Percentiles rank a stretch among this genome's conserved stretches.
Conservation (phyloP, 2,797 vertebrate species). For the Chiroxiphia lanceolata region DNA sequence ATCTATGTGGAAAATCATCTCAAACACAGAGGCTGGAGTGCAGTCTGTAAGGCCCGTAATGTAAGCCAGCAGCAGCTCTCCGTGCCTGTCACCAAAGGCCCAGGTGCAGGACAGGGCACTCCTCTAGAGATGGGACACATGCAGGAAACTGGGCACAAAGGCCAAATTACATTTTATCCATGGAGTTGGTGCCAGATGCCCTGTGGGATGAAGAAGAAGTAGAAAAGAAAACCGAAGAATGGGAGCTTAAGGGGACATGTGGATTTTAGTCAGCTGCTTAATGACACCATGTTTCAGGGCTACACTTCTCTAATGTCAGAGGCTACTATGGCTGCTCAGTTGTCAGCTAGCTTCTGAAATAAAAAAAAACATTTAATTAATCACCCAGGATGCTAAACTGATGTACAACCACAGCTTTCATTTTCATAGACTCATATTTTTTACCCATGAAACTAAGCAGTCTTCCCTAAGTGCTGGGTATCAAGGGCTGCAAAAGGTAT, state of each 20-base stretch:
- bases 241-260: not conserved
- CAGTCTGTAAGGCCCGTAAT: not conserved
- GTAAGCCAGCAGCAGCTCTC: not conserved
- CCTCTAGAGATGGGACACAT: rapidly evolving
- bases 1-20: not conserved
- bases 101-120: not conserved
- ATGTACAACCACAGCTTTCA: not conserved
- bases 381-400: not conserved
- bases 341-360: not conserved
- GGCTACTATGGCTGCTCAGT: not conserved
- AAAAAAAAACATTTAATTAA: not conserved
- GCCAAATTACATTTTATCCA: not conserved
- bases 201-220: not conserved
- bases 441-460: not conserved
- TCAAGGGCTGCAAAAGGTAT: not conserved
- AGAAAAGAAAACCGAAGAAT: not conserved
- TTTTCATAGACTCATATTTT: not conserved
- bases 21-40: not conserved
- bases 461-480: not conserved
- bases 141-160: not conserved
- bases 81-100: not conserved
- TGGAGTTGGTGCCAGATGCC: not conserved
- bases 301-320: rapidly evolving
- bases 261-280: not conserved
- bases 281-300: not conserved